Base-by-base conservation (phyloP, 1,140 invertebrate species). In the Trissolcus basalis region DNA sequence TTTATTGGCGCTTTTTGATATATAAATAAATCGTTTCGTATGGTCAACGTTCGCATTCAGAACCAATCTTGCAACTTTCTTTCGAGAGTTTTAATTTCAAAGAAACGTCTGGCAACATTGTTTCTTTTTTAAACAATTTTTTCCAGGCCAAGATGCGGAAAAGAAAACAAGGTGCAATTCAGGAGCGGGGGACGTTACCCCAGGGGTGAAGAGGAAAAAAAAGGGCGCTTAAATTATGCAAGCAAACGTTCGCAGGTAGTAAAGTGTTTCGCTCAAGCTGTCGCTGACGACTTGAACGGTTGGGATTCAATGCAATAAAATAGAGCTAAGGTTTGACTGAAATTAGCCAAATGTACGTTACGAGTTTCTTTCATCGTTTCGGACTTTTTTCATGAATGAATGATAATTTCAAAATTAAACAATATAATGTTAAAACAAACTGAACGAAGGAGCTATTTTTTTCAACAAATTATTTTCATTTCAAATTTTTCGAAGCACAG, bases 51-150 rank as follows among this genome's bases (percentile, higher is more conserved):
- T n/a, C n/a, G n/a, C n/a, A n/a, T n/a, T n/a, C n/a, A n/a, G n/a
- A n/a, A n/a, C n/a, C n/a, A n/a, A n/a, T n/a, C n/a, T n/a, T n/a
- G n/a, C n/a, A n/a, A n/a, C 33, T 35, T 35, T 35, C 33, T 35
- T 35, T 35, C 33, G 2, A 44, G 2, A 1, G 43, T 44, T 44
- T 44, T 44, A 8, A 2, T 13, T 3, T 67, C 58, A 50, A 45
- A 10, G 9, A 13, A 45, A 8, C n/a, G 14, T 54, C 51, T 49
- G 49, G 48, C 56, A 60, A 54, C 35, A 51, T 19, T 76, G 77
- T 81, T 81, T n/a, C n/a, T n/a, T n/a, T n/a, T n/a, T 81, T 80
- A 73, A 74, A 80, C 79, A 81, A 84, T 82, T 81, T 78, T 84
- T 85, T 85, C 84, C 81, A 74, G 74, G 67, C 19, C 48, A 56